Base-by-base conservation (phyloP, 2,797 vertebrate genomes). In the Cyprinodon diabolis region DNA sequence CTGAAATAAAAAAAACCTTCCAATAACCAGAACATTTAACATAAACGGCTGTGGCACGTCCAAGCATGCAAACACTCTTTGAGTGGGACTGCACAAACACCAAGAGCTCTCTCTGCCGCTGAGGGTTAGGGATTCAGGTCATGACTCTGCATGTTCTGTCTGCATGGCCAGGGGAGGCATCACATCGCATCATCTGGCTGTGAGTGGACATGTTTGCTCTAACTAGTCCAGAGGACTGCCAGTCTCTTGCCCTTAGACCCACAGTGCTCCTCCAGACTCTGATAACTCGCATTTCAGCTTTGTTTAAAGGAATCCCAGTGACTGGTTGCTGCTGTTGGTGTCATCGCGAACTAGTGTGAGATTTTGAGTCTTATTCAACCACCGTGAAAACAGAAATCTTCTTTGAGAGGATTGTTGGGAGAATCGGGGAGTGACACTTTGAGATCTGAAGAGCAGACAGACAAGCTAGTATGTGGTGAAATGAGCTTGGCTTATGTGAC, bases 161-260 rank as follows among this genome's bases (percentile, higher is more conserved):
- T 71, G 72, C 84, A 83, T 71, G 51, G 78, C 89, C 77, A 12
- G 55, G 40, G 83, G 89, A 91, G 73, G 65, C 86, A 75, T 92
- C 88, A 85, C 85, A 86, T 84, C 66, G 52, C 69, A 90, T 93
- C 87, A 88, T 87, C 58, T 69, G 62, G 69, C 77, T 75, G 1
- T 58, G 77, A 88, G 81, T 80, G 72, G 89, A 90, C 82, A 82
- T 88, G 83, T 91, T 89, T 85, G 83, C 84, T 87, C 88, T 86
- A 80, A 87, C 79, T 66, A 71, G 89, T 89, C 85, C 79, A 85
- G 79, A 82, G 85, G 86, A 90, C 88, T 82, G 72, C 84, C 69
- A 67, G 66, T 80, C 81, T 79, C 69, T 76, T 48, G 0, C 68
- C 71, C 37, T 66, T 23, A 47, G 35, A 25, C 49, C 67, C 48